Evolutionary conservation across 2,888 invertebrate species (phyloP).

Genomic region (Sarcophaga carnaria): DNA sequence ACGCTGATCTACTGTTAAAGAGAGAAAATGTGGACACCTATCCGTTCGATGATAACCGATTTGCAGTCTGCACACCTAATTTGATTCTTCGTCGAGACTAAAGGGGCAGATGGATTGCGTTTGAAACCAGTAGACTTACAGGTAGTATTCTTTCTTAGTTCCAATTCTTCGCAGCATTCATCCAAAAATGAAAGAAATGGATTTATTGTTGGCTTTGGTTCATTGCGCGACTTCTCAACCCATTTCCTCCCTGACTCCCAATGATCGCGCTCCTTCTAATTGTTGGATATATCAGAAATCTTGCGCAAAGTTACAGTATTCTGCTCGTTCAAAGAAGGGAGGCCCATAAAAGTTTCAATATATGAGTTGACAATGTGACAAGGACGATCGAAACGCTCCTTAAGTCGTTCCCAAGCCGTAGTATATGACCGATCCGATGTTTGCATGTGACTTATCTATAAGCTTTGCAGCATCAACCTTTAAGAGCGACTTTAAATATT

Average conservation of each 20-base stretch:
- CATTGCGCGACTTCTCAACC: constrained; percentile 14
- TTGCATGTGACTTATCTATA: too few relatives aligned
- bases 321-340: too few relatives aligned
- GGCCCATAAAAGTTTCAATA: too few relatives aligned
- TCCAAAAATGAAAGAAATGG: constrained; percentile 20
- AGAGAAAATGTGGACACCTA: constrained; percentile 36
- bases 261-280: constrained; percentile 18
- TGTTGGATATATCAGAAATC: neutral
- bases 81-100: neutral
- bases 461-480: constrained; percentile 44
- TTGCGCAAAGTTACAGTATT: too few relatives aligned
- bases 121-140: neutral
- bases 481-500: constrained; percentile 59
- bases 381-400: too few relatives aligned
- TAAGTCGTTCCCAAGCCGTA: too few relatives aligned
- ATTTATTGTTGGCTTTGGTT: neutral
- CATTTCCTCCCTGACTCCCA: constrained; percentile 24
- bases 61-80: constrained; percentile 1
- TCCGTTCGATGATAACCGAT: neutral
- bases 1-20: constrained; percentile 13
- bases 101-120: constrained; percentile 3
- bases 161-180: constrained; percentile 14
- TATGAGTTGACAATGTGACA: too few relatives aligned
- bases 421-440: too few relatives aligned
- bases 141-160: neutral